phyloP scores from a whole-genome alignment of 1,140 invertebrate species.

The Venustaconcha ellipsiformis region DNA sequence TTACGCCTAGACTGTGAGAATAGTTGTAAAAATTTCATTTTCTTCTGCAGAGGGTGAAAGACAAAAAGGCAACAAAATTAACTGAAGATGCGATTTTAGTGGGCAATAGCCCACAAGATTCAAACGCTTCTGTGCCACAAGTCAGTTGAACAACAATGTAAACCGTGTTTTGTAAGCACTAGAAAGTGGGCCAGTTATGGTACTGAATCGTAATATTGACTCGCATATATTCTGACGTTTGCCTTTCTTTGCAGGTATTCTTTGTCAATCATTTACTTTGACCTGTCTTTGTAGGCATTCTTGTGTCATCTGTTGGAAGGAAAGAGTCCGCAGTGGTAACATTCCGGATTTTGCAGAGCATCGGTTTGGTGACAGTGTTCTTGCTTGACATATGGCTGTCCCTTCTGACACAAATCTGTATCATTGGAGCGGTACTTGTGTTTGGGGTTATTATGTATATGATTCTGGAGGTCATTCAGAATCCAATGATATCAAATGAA shows the following conservation, averaged over 20 bases:
- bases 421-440: slow-evolving; percentile 24
- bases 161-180: no score
- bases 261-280: not conserved
- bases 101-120: no score
- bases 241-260: slow-evolving; percentile 13
- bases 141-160: no score
- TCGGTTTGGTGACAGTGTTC: slow-evolving; percentile 30
- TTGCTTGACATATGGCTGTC: slow-evolving; percentile 27
- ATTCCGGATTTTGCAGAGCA: slow-evolving; percentile 27
- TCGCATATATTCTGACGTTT: no score
- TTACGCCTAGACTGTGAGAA: no score
- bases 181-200: no score
- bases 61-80: no score
- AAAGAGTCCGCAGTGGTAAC: slow-evolving; percentile 23
- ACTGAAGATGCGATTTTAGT: no score
- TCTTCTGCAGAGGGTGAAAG: no score
- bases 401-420: slow-evolving; percentile 21
- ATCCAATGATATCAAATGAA: slow-evolving; percentile 15
- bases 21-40: no score
- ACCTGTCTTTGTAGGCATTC: slow-evolving; percentile 9
- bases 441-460: slow-evolving; percentile 29
- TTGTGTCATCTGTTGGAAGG: slow-evolving; percentile 13
- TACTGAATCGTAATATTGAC: no score
- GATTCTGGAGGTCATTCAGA: slow-evolving; percentile 24
- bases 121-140: no score